Conservation (phyloP, 2,888 invertebrate species). For the Arrhopalites spinosus region DNA sequence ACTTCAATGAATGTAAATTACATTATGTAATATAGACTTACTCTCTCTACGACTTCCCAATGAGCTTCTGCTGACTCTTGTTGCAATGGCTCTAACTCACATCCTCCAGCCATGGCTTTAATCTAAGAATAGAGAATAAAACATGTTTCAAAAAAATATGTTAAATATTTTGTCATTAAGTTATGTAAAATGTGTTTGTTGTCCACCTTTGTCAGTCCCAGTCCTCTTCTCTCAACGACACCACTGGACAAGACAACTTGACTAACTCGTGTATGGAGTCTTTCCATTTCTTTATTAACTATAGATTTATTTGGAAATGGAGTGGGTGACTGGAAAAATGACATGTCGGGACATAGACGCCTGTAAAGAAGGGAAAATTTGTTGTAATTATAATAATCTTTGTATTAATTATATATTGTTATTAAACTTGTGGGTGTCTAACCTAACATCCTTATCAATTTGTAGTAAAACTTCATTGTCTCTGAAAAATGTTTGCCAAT, state of each 20-base stretch:
- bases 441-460: conserved; percentile 95
- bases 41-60: conserved; percentile 96
- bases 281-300: conserved; percentile 79
- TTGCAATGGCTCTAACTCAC: conserved; percentile 35
- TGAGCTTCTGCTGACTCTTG: conserved; percentile 78
- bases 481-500: conserved; percentile 94
- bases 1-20: too few relatives aligned
- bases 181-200: not conserved
- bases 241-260: conserved; percentile 83
- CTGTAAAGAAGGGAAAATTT: conserved; percentile 58
- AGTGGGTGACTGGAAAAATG: conserved; percentile 95
- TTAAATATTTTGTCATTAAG: not conserved
- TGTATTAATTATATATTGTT: too few relatives aligned
- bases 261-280: conserved; percentile 86
- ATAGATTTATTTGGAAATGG: conserved; percentile 84
- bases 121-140: too few relatives aligned
- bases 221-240: conserved; percentile 83
- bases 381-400: not conserved
- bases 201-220: conserved; percentile 67
- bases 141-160: not conserved
- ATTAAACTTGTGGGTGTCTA: conserved; percentile 4
- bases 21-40: too few relatives aligned
- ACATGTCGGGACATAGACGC: conserved; percentile 91
- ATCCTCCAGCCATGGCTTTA: conserved; percentile 16
- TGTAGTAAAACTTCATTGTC: conserved; percentile 97